These are phyloP conservation scores for Plecturocebus donacophilus DNA, from an alignment of 2,113 vertebrate species.

Conservation along the genomic window DNA sequence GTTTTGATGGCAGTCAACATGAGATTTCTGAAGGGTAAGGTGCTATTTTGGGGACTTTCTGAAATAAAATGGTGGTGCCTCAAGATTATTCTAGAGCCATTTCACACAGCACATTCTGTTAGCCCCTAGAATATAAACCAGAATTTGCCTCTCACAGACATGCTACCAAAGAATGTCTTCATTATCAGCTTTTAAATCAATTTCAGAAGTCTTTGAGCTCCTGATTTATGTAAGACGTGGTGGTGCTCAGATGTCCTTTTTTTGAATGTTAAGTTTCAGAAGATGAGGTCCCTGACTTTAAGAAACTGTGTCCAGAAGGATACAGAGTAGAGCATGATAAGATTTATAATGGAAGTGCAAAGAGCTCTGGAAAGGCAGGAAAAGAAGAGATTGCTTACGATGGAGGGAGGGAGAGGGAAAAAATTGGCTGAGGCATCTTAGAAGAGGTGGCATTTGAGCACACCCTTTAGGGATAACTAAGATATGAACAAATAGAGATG, in stretches of 20 bases:
- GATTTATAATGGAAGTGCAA: neutral
- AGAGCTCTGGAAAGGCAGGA: neutral
- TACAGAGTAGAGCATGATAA: neutral
- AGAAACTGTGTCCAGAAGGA: neutral
- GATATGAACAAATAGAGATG: neutral
- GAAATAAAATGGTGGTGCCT: conserved; percentile 47
- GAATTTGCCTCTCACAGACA: conserved; percentile 37
- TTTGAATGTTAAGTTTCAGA: neutral
- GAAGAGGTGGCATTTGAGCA: neutral
- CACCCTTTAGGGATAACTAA: neutral
- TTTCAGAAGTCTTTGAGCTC: neutral
- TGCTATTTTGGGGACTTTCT: conserved; percentile 61
- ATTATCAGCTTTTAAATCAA: neutral
- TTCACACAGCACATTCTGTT: conserved; percentile 34
- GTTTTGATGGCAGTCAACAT: conserved; percentile 49
- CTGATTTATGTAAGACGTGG: neutral
- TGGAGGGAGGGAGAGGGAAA: neutral
- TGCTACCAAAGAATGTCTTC: conserved; percentile 23
- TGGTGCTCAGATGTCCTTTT: neutral
- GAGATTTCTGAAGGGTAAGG: conserved; percentile 63
- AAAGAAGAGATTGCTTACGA: neutral
- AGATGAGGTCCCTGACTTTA: neutral
- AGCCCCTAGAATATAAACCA: conserved; percentile 24
- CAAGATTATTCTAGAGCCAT: conserved; percentile 57
- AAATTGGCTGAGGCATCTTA: neutral